Evolutionary conservation across 35 echinoderm and acorn worm species (phyloP), one percentile per base, ranked within the genome.

Genomic region (Heliocidaris tuberculata): DNA sequence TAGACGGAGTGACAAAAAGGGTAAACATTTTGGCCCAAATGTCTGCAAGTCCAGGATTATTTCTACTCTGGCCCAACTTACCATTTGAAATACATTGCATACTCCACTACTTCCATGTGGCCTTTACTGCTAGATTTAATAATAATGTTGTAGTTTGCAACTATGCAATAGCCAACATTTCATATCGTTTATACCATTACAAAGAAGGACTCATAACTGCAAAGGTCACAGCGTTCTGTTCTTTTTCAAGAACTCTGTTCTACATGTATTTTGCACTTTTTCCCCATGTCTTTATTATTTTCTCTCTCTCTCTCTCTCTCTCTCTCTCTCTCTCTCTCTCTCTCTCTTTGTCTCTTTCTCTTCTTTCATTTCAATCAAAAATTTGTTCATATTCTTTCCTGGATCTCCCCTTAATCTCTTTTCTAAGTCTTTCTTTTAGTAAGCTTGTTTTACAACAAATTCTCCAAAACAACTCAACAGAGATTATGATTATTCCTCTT

Each of bases 21-120:
- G 21, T 78, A 78, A 78, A 78, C 27, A 78, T 78, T 78, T 78
- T 78, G 65, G 27, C 65, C 60, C 17, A n/a, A n/a, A 78, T 78
- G 65, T 78, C 65, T 19, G 65, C 65, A 6, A 78, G 65, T 27
- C 65, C 19, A 78, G 27, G 65, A 78, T 78, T 78, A 78, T 78
- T 78, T 78, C 65, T 78, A 7, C 19, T 78, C 65, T 19, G 27
- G 65, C 27, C 65, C 27, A 24, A 19, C 65, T n/a, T 78, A 19
- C 65, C 65, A n/a, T 78, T n/a, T 78, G 21, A n/a, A 78, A 78
- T 78, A 78, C 65, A n/a, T n/a, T 78, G 65, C 65, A 78, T n/a
- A 78, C 21, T 78, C 4, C 24, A 24, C 27, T 78, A 78, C 21
- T 78, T 78, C 27, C 65, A 78, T 29, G 21, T 78, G 65, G 21